These are phyloP conservation scores for Callipepla californica DNA, from an alignment of 2,113 vertebrate genomes.

Conservation along the genomic window DNA sequence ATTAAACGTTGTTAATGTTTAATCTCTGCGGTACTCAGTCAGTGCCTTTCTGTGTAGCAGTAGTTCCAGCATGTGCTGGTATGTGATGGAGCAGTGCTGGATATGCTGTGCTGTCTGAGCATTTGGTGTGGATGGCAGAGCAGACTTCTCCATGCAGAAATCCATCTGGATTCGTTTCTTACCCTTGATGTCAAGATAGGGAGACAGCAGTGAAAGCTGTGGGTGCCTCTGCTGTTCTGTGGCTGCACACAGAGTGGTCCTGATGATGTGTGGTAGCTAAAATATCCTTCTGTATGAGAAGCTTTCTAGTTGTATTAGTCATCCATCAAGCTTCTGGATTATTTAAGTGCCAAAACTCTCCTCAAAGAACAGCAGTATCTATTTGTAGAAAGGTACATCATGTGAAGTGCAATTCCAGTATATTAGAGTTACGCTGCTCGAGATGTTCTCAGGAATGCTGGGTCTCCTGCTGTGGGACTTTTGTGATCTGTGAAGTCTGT, in stretches of 20 bases:
- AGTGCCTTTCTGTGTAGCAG: not conserved
- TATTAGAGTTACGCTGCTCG: not conserved
- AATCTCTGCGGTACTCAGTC: not conserved
- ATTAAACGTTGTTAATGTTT: not conserved
- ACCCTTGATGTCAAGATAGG: not conserved
- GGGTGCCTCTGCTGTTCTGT: not conserved
- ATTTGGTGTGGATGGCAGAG: not conserved
- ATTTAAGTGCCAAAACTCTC: slow-evolving; percentile 47
- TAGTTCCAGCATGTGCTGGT: accelerated
- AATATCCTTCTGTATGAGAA: not conserved
- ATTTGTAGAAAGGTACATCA: slow-evolving; percentile 62
- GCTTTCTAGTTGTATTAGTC: slow-evolving; percentile 65
- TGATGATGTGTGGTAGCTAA: not conserved
- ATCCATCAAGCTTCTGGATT: slow-evolving; percentile 56
- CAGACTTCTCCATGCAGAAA: not conserved
- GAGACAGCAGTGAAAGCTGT: not conserved
- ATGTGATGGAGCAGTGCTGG: not conserved
- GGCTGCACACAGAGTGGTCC: accelerated
- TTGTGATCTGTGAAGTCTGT: not conserved
- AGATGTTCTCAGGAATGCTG: not conserved
- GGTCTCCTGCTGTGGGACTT: not conserved
- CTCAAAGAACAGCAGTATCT: slow-evolving; percentile 46
- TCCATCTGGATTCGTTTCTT: not conserved
- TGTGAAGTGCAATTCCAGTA: slow-evolving; percentile 17
- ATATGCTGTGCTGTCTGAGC: accelerated